Conservation (phyloP, 2,113 vertebrate species). For the Sylvilagus bachmani region DNA sequence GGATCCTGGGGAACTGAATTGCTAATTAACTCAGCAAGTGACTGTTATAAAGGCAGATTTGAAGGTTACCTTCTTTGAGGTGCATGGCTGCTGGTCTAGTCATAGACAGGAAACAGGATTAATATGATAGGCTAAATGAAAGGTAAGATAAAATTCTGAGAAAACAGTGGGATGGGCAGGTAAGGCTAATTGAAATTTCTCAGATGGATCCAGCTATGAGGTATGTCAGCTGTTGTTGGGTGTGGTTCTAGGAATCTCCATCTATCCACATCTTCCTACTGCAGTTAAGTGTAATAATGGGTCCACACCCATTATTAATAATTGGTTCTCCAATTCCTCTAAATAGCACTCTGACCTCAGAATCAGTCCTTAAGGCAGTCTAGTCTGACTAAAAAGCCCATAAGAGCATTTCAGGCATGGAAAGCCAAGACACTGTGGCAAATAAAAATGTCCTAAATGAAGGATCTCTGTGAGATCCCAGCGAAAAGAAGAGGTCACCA, state of each 20-base stretch:
- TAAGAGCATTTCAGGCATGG: no score
- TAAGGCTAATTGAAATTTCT: slow-evolving; percentile 31
- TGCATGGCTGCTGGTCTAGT: not conserved
- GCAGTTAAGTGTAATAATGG: not conserved
- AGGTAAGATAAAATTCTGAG: not conserved
- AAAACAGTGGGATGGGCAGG: not conserved
- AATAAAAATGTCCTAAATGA: no score
- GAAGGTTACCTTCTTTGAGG: not conserved
- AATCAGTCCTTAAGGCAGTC: no score
- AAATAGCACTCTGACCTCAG: no score
- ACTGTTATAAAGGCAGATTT: not conserved
- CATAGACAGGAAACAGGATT: not conserved
- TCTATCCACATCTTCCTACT: not conserved
- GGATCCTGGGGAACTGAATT: not conserved
- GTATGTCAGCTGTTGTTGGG: not conserved
- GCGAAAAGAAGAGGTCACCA: no score
- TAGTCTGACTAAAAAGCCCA: no score
- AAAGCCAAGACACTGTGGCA: no score
- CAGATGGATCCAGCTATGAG: not conserved
- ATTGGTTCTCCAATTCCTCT: no score
- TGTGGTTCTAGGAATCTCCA: not conserved
- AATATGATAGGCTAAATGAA: not conserved
- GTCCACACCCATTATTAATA: not conserved
- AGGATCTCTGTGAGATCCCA: no score
- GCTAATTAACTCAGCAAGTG: slow-evolving; percentile 39